Evolutionary conservation across 2,888 invertebrate genomes (phyloP), one percentile per base, ranked within the genome.

Genomic region (Altica lythri): DNA sequence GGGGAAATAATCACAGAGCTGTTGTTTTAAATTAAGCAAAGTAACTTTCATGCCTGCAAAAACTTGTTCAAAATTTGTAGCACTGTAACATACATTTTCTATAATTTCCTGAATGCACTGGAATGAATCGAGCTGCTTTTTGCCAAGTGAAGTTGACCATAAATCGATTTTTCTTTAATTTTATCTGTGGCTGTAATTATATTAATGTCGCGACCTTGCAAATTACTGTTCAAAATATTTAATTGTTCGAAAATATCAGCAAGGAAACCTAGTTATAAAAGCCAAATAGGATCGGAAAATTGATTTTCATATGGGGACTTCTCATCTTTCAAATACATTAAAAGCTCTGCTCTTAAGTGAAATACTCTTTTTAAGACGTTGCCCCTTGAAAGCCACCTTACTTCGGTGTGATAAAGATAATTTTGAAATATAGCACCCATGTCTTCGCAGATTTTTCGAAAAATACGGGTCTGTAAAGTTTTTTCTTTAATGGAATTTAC

Each of bases 331-430:
- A 35, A 35, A 35, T 35, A 13, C 14, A 9, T 35, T 14, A 13
- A 16, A 14, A n/a, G n/a, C n/a, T n/a, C n/a, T n/a, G n/a, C n/a
- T n/a, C n/a, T n/a, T n/a, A n/a, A n/a, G n/a, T n/a, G n/a, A n/a
- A n/a, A n/a, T n/a, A n/a, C n/a, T n/a, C n/a, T n/a, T n/a, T n/a
- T 35, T 35, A 13, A 13, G 35, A 35, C 14, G 35, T 35, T 35
- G n/a, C n/a, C n/a, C n/a, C n/a, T n/a, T n/a, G n/a, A n/a, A n/a
- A n/a, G n/a, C n/a, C n/a, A n/a, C n/a, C 35, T 35, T 35, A 35
- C 35, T 35, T 35, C 35, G 35, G 35, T 35, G 35, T 35, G 35
- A 35, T 35, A 35, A 35, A 35, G 35, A 35, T n/a, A n/a, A n/a
- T 35, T 35, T 35, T 35, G 13, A 35, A 35, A 35, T 35, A 35